Evolutionary conservation across 2,797 vertebrate species (phyloP).

Genomic region (Amblyraja radiata): DNA sequence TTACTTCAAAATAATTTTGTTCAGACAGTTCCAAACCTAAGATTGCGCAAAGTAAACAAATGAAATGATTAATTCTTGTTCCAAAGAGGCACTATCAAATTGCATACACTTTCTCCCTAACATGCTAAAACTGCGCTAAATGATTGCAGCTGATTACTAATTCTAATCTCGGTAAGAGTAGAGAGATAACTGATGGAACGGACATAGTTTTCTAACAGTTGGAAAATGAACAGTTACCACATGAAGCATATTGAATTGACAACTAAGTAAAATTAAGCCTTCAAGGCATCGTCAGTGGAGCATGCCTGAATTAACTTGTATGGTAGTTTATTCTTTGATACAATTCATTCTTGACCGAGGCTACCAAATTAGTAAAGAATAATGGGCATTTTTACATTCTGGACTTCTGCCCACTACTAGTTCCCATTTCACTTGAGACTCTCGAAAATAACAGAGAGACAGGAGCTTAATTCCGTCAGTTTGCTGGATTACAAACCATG

Average conservation of each 20-base stretch:
- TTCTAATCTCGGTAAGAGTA: background rate
- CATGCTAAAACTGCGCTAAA: background rate
- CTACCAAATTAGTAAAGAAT: slow-evolving; percentile 9
- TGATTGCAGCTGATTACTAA: background rate
- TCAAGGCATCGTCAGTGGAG: background rate
- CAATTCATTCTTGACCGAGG: background rate
- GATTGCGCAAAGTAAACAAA: background rate
- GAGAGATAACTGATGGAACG: background rate
- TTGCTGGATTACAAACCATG: background rate
- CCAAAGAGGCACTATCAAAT: background rate
- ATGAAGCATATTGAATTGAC: background rate
- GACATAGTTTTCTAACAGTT: background rate
- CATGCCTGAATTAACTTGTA: no score
- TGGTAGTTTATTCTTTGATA: background rate
- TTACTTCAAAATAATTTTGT: background rate
- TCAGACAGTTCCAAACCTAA: background rate
- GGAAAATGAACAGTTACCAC: background rate
- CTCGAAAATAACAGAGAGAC: background rate
- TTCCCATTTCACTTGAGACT: slow-evolving; percentile 17
- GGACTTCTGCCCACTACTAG: background rate
- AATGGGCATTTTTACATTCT: background rate
- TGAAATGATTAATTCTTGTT: background rate
- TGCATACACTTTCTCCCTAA: background rate
- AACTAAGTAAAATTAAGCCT: background rate
- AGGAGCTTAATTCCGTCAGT: background rate